Percentiles rank a stretch among this genome's conserved stretches.
Conservation (phyloP, 2,797 vertebrate genomes). For the Gallinago nigripennis region DNA sequence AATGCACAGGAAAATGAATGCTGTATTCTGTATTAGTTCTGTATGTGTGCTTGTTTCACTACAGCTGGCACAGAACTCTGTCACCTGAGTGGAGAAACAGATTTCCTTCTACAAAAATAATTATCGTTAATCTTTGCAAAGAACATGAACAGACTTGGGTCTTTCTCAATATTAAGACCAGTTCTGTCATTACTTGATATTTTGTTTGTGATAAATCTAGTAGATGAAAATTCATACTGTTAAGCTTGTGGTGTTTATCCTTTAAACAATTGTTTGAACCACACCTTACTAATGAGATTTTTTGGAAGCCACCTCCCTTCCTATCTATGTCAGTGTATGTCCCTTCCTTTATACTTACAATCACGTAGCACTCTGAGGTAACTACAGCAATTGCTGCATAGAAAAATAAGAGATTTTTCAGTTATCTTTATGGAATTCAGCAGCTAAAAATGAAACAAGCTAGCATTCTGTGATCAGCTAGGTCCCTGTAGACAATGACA, state of each 20-base stretch:
- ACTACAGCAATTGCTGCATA: neutral
- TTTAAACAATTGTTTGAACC: conserved; percentile 27
- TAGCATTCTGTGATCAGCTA: neutral
- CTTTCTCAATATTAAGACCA: neutral
- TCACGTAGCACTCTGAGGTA: neutral
- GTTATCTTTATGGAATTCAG: neutral
- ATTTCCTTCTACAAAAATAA: neutral
- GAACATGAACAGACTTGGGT: neutral
- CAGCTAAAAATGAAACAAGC: neutral
- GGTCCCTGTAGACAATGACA: neutral
- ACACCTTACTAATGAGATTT: conserved; percentile 13
- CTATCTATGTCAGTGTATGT: neutral
- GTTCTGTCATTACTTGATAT: neutral
- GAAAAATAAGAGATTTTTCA: neutral
- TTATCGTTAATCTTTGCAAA: neutral
- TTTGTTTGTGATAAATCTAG: neutral
- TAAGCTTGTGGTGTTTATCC: neutral
- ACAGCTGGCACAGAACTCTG: neutral
- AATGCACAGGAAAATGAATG: neutral
- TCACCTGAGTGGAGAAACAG: neutral
- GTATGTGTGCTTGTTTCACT: neutral
- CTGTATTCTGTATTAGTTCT: neutral
- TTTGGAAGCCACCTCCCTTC: conserved; percentile 42
- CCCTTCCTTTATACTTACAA: neutral
- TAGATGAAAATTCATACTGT: neutral